phyloP scores from a whole-genome alignment of 1,140 invertebrate species.

The Triops longicaudatus region DNA sequence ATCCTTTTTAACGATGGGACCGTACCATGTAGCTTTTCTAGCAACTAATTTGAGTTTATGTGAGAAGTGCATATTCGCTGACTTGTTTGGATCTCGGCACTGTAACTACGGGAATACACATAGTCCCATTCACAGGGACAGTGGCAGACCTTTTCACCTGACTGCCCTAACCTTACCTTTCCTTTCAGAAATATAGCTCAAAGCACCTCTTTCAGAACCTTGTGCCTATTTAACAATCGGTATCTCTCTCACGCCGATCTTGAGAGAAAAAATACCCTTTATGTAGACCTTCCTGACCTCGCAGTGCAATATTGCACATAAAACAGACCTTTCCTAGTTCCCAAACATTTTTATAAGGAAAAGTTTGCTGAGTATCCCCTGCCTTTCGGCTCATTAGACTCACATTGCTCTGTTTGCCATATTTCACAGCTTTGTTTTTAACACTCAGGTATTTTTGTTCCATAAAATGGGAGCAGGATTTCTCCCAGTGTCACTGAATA shows the following conservation, averaged over 20 bases:
- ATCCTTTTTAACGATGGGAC: neutral
- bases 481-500: no score
- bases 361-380: neutral
- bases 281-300: neutral
- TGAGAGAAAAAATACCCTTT: neutral
- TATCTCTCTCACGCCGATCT: constrained; percentile 6
- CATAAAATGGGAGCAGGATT: no score
- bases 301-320: neutral
- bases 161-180: neutral
- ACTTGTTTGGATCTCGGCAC: neutral
- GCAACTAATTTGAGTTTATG: neutral
- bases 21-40: neutral
- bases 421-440: no score
- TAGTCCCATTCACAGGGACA: neutral
- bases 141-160: constrained; percentile 14
- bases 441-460: no score
- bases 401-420: no score
- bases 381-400: neutral
- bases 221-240: constrained; percentile 12
- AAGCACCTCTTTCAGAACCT: neutral
- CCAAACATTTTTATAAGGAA: neutral
- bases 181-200: constrained; percentile 1
- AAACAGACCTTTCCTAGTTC: neutral
- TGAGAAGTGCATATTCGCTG: constrained; percentile 1
- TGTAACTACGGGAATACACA: neutral